Evolutionary conservation across 2,797 vertebrate species (phyloP).

Genomic region (Mormyrops attenuatus): DNA sequence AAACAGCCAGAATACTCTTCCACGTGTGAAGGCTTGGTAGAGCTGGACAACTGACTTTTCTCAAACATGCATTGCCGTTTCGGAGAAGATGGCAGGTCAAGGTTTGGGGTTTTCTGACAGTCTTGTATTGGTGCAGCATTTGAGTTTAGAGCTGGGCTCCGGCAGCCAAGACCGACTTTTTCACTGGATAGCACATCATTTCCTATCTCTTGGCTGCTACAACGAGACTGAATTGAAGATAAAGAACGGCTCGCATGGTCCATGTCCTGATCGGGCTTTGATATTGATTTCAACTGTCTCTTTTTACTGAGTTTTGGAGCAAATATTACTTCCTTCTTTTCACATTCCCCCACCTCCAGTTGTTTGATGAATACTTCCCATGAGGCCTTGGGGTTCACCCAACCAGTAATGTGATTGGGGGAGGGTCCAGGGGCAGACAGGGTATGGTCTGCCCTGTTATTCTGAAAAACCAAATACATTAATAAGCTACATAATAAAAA

Average conservation of each 20-base stretch:
- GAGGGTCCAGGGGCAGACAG: constrained; percentile 26
- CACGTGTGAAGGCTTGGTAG: not conserved
- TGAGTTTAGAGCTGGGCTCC: not conserved
- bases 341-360: constrained; percentile 29
- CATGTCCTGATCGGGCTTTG: constrained; percentile 24
- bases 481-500: not conserved
- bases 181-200: not conserved
- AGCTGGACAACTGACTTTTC: not conserved
- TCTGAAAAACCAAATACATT: constrained; percentile 42
- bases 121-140: constrained; percentile 7
- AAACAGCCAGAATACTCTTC: not conserved
- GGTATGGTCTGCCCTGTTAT: constrained; percentile 23
- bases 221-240: constrained; percentile 19
- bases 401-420: constrained; percentile 64
- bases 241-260: not conserved
- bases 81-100: not conserved
- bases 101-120: not conserved
- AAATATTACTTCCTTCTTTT: constrained; percentile 8
- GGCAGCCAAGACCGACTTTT: constrained; percentile 3
- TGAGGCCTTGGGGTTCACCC: constrained; percentile 68
- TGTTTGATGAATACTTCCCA: constrained; percentile 70
- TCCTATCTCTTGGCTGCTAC: not conserved
- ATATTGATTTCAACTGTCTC: constrained; percentile 37
- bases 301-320: constrained; percentile 45
- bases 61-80: constrained; percentile 12